A percentile compares a stretch with the other conserved stretches of the same genome.
Evolutionary conservation across 2,113 vertebrate species (phyloP).

Genomic region (Oreocharis arfaki): DNA sequence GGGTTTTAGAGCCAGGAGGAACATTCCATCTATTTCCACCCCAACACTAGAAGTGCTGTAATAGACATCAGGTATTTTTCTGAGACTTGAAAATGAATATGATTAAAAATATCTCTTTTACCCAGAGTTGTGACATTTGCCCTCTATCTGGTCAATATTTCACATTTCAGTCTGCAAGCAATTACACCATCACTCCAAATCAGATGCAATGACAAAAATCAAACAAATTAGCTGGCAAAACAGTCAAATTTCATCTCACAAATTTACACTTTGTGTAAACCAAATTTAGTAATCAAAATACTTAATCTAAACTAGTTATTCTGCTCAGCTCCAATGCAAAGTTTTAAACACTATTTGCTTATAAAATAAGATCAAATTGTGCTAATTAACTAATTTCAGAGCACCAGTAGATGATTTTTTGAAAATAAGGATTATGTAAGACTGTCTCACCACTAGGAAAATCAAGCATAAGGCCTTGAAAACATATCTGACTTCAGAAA

Average conservation of each 20-base stretch:
- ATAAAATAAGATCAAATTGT: not conserved
- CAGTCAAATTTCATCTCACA: rapidly evolving
- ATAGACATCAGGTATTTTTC: rapidly evolving
- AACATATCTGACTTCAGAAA: not conserved
- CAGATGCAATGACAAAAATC: not conserved
- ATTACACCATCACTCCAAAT: not conserved
- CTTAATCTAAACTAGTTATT: not conserved
- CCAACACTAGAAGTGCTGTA: not conserved
- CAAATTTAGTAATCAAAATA: not conserved
- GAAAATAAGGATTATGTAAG: not conserved
- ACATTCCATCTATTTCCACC: not conserved
- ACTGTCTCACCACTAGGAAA: not conserved
- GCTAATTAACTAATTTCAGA: not conserved
- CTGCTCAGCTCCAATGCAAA: not conserved
- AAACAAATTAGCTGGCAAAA: not conserved
- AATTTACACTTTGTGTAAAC: not conserved
- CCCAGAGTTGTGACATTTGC: not conserved
- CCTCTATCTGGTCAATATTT: not conserved
- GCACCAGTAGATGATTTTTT: not conserved
- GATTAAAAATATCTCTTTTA: not conserved
- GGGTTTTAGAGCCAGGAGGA: not conserved
- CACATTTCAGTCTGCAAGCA: not conserved
- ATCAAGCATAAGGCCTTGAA: not conserved
- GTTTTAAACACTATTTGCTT: not conserved
- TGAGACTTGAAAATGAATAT: rapidly evolving